A percentile compares a stretch with the other conserved stretches of the same genome.
Conservation (phyloP, 2,888 invertebrate genomes). For the Patella caerulea region DNA sequence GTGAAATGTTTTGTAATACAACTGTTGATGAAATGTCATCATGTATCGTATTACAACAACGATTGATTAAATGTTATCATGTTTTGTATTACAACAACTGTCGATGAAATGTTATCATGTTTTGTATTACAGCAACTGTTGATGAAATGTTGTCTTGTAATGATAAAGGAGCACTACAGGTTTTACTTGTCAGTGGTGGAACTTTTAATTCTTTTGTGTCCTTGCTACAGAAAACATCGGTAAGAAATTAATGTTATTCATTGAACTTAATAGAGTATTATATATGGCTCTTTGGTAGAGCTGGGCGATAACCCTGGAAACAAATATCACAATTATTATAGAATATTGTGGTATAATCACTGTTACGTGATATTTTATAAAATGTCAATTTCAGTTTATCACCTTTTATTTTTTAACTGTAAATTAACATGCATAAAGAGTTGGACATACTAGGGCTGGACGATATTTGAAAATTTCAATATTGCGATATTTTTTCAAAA, state of each 20-base stretch:
- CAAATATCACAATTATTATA: no score
- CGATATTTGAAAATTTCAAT: no score
- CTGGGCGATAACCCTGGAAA: no score
- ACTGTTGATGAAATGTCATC: neutral
- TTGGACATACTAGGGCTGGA: no score
- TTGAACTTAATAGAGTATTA: neutral
- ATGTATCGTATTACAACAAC: neutral
- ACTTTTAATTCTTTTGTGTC: slow-evolving; percentile 59
- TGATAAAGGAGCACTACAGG: slow-evolving; percentile 62
- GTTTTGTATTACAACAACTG: neutral
- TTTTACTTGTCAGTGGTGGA: slow-evolving; percentile 60
- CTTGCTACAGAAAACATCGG: slow-evolving; percentile 39
- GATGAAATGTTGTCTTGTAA: slow-evolving; percentile 62
- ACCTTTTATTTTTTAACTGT: no score
- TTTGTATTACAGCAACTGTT: slow-evolving; percentile 49
- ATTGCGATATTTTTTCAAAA: no score
- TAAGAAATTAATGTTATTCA: slow-evolving; percentile 9
- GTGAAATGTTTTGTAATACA: neutral
- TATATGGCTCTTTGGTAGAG: neutral
- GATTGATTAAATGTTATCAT: neutral
- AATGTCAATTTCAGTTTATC: no score
- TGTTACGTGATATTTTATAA: no score
- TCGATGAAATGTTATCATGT: neutral
- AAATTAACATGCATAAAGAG: no score
- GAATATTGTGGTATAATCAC: no score